A percentile compares a stretch with the other conserved stretches of the same genome.
Evolutionary conservation across 2,888 invertebrate genomes (phyloP).

Genomic region (Drosophila ezoana): DNA sequence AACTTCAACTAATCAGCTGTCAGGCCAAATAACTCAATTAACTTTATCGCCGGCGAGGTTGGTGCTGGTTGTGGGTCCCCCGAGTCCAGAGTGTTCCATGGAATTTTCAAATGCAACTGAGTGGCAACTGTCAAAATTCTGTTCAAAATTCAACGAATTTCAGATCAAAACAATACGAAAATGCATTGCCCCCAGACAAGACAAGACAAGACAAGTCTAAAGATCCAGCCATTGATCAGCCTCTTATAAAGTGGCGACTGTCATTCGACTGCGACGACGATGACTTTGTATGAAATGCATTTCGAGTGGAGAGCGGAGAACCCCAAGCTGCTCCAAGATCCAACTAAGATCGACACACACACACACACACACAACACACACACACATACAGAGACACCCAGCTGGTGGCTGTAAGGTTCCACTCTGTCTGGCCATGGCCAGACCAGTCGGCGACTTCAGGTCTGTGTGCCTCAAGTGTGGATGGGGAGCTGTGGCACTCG

Average conservation of each 20-base stretch:
- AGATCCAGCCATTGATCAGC: slow-evolving; percentile 79
- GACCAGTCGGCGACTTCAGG: slow-evolving; percentile 75
- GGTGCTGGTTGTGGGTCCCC: slow-evolving; percentile 5
- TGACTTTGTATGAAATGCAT: slow-evolving; percentile 78
- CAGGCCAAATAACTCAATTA: slow-evolving; percentile 80
- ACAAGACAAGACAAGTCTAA: slow-evolving; percentile 41
- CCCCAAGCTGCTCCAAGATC: slow-evolving; percentile 37
- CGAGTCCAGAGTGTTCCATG: slow-evolving; percentile 51
- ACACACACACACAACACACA: not conserved
- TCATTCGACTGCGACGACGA: slow-evolving; percentile 71
- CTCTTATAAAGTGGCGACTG: slow-evolving; percentile 79
- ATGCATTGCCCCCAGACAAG: slow-evolving; percentile 77
- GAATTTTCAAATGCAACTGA: slow-evolving; percentile 72
- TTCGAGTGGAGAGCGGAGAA: slow-evolving; percentile 56
- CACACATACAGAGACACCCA: slow-evolving; percentile 31
- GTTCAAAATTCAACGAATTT: slow-evolving; percentile 79
- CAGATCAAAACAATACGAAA: slow-evolving; percentile 81
- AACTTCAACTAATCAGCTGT: slow-evolving; percentile 78
- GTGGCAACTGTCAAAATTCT: slow-evolving; percentile 79
- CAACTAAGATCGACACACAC: slow-evolving; percentile 34
- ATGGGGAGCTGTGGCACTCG: slow-evolving; percentile 34
- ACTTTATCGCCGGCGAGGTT: slow-evolving; percentile 63
- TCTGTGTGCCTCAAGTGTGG: slow-evolving; percentile 27
- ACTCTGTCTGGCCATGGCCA: slow-evolving; percentile 74
- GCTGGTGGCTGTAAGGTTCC: slow-evolving; percentile 77